Evolutionary conservation across 2,113 vertebrate genomes (phyloP).

Genomic region (Tympanuchus pallidicinctus): DNA sequence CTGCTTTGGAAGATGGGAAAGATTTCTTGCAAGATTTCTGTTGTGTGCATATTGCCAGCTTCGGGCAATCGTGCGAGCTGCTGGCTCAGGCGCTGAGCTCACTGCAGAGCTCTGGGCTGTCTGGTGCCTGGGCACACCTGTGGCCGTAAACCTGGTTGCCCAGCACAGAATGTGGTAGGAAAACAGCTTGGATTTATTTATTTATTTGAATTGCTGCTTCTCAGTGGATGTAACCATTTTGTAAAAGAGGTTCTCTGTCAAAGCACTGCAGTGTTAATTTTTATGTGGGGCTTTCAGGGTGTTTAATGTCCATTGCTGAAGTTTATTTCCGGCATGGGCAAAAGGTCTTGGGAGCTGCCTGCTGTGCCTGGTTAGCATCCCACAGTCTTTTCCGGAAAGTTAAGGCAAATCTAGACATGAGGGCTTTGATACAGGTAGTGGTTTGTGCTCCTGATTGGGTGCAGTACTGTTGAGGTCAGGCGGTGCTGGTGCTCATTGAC

Average conservation of each 20-base stretch:
- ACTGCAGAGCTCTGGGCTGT: background rate
- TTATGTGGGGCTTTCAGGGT: background rate
- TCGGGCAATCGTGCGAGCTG: background rate
- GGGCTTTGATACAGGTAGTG: rapidly evolving
- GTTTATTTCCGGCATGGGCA: background rate
- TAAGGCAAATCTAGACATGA: background rate
- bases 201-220: background rate
- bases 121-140: background rate
- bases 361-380: background rate
- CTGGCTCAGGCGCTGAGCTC: background rate
- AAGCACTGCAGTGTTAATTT: background rate
- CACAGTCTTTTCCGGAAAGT: background rate
- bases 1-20: background rate
- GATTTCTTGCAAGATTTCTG: background rate
- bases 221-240: background rate
- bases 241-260: background rate
- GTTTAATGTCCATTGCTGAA: background rate
- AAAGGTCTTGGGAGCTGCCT: background rate
- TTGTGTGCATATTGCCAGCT: background rate
- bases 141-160: background rate
- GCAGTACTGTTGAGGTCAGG: background rate
- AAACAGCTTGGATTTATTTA: background rate
- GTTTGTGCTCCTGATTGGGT: background rate
- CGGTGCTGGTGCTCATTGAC: too few species aligned
- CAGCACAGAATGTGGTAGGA: background rate